Base-by-base conservation (phyloP, 2,113 vertebrate species). In the Toxotes chatareus region DNA sequence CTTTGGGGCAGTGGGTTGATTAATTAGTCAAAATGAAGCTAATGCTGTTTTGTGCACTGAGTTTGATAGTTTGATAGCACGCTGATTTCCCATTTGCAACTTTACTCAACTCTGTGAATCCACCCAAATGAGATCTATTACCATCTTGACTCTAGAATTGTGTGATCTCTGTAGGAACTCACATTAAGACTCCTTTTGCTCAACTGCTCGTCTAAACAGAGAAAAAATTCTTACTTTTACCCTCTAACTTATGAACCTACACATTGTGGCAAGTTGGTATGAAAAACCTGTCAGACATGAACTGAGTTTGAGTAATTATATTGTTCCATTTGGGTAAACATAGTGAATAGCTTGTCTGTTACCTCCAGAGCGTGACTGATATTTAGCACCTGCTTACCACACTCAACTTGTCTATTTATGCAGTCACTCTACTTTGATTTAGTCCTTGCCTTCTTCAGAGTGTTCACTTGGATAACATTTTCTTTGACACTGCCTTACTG, bases 341-440 rank as follows among this genome's bases (percentile, higher is more conserved):
- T 40, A 60, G 63, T 60, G 32, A 73, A 65, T 31, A 56, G 63
- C 68, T 68, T 75, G 46, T 83, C 53, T 70, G 61, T 69, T 75
- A 47, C 44, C 66, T 74, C 60, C 74, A 67, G 55, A 63, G 38
- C 7, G 17, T 79, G 67, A 82, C 44, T 82, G 76, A 76, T 85
- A 55, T 77, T 80, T 68, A 80, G 76, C 56, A 71, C 38, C 31
- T 16, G 74, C 77, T 80, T 75, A 86, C 85, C 62, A 23, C 64
- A 60, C 63, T 79, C 83, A 70, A 23, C 75, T 69, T 62, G 21
- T 79, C 38, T 78, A 23, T 79, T 81, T 78, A 75, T 76, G 71
- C 75, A 71, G 49, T 70, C 64, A 34, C 60, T 77, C 51, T 49
- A 7, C 53, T 83, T 76, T 79, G 79, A 86, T 83, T 87, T 76